Evolutionary conservation across 2,797 vertebrate genomes (phyloP), one percentile per base, ranked within the genome.

Genomic region (Syndactyla subalaris): DNA sequence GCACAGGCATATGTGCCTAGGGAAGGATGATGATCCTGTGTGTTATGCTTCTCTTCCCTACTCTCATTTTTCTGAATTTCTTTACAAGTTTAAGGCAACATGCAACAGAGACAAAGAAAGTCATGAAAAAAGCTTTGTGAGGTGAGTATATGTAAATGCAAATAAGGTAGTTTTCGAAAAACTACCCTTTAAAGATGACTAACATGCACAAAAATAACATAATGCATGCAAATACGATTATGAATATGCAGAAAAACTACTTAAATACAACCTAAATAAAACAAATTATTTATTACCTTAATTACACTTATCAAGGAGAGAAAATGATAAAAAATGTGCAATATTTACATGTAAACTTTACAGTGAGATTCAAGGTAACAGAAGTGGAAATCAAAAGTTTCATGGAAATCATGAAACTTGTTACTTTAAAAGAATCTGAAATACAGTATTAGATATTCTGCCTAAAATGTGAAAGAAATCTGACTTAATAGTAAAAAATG

Each of bases 331-430:
- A 90, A 92, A 76, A 7, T 14, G 15, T 39, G 45, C 3, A 67
- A 46, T 43, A 45, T 70, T 93, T 67, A 76, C 27, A 54, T 22
- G 34, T 80, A 93, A 87, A 76, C 71, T 91, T 85, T 34, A 57
- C 10, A 65, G 54, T 17, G 29, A 85, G 45, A 87, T 57, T 78
- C 45, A 57, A 74, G 10, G 32, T 62, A 59, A 38, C 27, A 86
- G 1, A 55, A 4, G 20, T 26, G 14, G 61, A 85, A 91, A 55
- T 45, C 30, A 68, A 13, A 70, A 61, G 30, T 72, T 85, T 77
- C 7, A 54, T 3, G 32, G 59, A 63, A 89, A 63, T 2, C 30
- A 9, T 39, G 19, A 23, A 85, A 79, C 2, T 17, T n/a, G 7
- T 38, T 82, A 52, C 46, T 77, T 89, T 57, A 39, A 87, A 73